Evolutionary conservation across 2,113 vertebrate species (phyloP).

Genomic region (Labeo catla): DNA sequence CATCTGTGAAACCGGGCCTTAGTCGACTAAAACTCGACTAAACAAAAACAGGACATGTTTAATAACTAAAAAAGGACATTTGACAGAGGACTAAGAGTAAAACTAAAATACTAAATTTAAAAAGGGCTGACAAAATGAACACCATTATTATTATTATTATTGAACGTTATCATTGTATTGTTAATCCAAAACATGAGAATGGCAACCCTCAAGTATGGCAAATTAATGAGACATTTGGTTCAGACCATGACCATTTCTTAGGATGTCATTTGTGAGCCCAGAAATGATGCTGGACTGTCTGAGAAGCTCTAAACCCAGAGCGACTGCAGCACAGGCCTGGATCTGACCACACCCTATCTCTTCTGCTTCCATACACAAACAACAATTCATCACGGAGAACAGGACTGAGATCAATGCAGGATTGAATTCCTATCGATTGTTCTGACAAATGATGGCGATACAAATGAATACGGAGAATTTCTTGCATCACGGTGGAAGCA

Average conservation of each 20-base stretch:
- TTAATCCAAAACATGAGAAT: background rate
- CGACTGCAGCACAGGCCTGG: constrained; percentile 32
- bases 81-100: no score
- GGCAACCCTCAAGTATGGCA: background rate
- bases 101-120: no score
- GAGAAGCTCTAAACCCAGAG: constrained; percentile 9
- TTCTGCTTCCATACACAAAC: constrained; percentile 54
- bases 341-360: constrained; percentile 14
- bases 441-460: constrained; percentile 64
- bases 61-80: no score
- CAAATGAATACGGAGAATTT: constrained; percentile 59
- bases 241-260: background rate
- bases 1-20: no score
- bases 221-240: background rate
- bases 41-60: no score
- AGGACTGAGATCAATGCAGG: constrained; percentile 62
- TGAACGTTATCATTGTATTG: background rate
- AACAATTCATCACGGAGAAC: constrained; percentile 64
- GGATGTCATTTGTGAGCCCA: background rate
- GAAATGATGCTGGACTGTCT: background rate
- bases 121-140: no score
- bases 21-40: no score
- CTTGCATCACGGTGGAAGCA: constrained; percentile 23
- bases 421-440: constrained; percentile 65
- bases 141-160: background rate